Conservation (phyloP, 1,140 invertebrate species). For the Cyclina sinensis region DNA sequence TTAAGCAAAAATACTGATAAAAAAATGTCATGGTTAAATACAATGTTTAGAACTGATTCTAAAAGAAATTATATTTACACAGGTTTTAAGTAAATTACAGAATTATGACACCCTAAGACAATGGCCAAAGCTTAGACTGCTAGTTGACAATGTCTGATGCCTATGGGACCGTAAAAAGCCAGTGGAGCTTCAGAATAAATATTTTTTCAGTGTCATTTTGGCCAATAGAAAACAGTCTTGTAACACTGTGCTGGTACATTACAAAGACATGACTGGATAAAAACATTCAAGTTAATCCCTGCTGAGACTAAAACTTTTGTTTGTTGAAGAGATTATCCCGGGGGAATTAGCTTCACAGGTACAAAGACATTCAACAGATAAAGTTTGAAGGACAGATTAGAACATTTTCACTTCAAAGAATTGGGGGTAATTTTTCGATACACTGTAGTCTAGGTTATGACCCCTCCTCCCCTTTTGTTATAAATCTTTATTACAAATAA, state of each 20-base stretch:
- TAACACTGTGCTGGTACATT: neutral
- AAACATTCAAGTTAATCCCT: neutral
- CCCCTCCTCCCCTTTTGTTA: neutral
- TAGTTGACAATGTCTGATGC: neutral
- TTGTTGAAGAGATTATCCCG: conserved; percentile 34
- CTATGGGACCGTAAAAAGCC: neutral
- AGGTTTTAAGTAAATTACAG: neutral
- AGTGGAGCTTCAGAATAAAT: neutral
- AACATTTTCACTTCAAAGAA: conserved; percentile 30
- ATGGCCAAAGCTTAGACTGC: too few species aligned
- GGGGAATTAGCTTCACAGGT: conserved; percentile 5
- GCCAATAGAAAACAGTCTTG: neutral
- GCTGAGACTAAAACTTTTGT: conserved; percentile 18
- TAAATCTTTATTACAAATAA: neutral
- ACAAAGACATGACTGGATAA: conserved; percentile 15
- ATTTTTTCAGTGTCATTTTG: neutral
- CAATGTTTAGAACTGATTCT: neutral
- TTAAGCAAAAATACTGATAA: neutral
- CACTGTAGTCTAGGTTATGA: neutral
- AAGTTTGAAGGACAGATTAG: conserved; percentile 46
- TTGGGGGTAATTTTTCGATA: conserved; percentile 8
- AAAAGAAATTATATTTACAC: conserved; percentile 1
- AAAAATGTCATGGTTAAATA: neutral
- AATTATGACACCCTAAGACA: conserved; percentile 41
- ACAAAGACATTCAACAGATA: conserved; percentile 22